Base-by-base conservation (phyloP, 2,797 vertebrate species). In the Melanotaenia boesemani region DNA sequence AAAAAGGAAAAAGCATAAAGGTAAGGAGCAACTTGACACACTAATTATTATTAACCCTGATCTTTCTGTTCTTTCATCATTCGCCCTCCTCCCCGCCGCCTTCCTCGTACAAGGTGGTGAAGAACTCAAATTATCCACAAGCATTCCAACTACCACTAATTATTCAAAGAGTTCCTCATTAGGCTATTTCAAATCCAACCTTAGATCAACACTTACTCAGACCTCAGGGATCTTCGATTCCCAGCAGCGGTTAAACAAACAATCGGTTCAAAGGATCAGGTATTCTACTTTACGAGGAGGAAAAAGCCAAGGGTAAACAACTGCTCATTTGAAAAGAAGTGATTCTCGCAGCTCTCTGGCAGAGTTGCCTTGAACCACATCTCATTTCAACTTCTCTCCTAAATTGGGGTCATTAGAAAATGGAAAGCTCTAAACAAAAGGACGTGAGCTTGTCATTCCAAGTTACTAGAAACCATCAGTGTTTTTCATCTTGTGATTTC, bases 131-230 rank as follows among this genome's bases (percentile, higher is more conserved):
- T 96, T 96, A 95, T 94, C 90, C 93, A 91, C 92, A 90, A 94
- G 92, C 85, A 92, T 94, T 90, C 90, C 76, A 81, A 93, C 95
- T 95, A 94, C 81, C 73, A 86, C 83, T 65, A 96, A 95, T 88
- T 74, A 93, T 93, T 92, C 91, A 93, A 95, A 93, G 92, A 93
- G 90, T 92, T 95, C 94, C 95, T 96, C 93, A 94, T 95, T 95
- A 96, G 91, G 91, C 92, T 93, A 94, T 93, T 93, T 94, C 93
- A 93, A 95, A 95, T 93, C 92, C 88, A 90, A 88, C 91, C 93
- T 96, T 95, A 95, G 91, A 95, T 94, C 93, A 95, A 92, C 82
- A 91, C 93, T 94, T 92, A 89, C 93, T 92, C 89, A 94, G 88
- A 93, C 92, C 94, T 94, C 84, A n/a, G 92, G 94, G 95, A 96